A percentile compares a stretch with the other conserved stretches of the same genome.
These are phyloP conservation scores for Junonia oenone DNA, from an alignment of 2,888 invertebrate genomes.

Conservation along the genomic window DNA sequence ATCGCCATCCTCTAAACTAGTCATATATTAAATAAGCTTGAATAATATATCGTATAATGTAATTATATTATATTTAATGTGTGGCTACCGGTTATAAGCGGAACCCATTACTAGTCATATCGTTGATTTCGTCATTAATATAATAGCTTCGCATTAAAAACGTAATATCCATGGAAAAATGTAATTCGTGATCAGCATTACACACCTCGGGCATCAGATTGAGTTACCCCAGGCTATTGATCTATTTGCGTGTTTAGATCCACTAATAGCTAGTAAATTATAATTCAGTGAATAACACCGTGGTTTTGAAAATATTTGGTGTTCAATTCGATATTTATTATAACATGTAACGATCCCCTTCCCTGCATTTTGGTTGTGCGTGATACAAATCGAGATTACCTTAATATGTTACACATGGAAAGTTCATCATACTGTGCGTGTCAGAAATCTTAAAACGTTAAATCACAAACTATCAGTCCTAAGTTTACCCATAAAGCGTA, in stretches of 20 bases:
- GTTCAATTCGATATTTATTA: slow-evolving; percentile 54
- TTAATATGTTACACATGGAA: slow-evolving; percentile 50
- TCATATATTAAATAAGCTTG: slow-evolving; percentile 64
- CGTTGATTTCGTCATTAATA: slow-evolving; percentile 41
- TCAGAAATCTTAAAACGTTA: slow-evolving; percentile 62
- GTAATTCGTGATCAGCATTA: slow-evolving; percentile 47
- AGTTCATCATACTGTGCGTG: slow-evolving; percentile 60
- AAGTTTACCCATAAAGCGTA: slow-evolving; percentile 64
- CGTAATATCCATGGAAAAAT: slow-evolving; percentile 25
- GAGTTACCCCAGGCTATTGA: slow-evolving; percentile 34
- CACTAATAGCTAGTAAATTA: slow-evolving; percentile 63
- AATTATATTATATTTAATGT: slow-evolving; percentile 45
- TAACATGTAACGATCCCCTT: slow-evolving; percentile 52
- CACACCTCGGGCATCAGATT: slow-evolving; percentile 45
- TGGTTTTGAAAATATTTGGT: slow-evolving; percentile 58
- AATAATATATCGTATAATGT: slow-evolving; percentile 53
- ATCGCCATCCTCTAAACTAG: slow-evolving; percentile 80
- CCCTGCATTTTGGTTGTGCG: slow-evolving; percentile 62
- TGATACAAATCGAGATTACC: slow-evolving; percentile 53
- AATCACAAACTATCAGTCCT: slow-evolving; percentile 69
- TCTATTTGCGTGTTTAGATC: slow-evolving; percentile 60
- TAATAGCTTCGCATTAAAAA: slow-evolving; percentile 31
- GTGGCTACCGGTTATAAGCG: slow-evolving; percentile 45
- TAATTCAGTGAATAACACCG: slow-evolving; percentile 62
- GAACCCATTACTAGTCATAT: slow-evolving; percentile 32